Percentiles rank a stretch among this genome's conserved stretches.
These are phyloP conservation scores for Griposia aprilina DNA, from an alignment of 2,888 invertebrate genomes.

Conservation along the genomic window DNA sequence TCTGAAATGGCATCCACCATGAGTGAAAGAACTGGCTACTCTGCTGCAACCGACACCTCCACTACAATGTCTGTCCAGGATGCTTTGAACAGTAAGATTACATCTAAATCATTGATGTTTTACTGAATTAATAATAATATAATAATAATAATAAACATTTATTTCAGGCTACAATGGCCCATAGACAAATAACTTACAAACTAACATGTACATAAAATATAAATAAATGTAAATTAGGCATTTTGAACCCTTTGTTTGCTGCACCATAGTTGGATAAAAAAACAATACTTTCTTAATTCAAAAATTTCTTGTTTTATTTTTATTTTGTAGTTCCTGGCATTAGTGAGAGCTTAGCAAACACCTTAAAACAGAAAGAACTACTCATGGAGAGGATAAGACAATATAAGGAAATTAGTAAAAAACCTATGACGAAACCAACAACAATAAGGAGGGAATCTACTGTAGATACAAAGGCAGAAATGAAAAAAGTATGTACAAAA, in stretches of 20 bases:
- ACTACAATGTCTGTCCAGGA: slow-evolving; percentile 87
- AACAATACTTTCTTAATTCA: not conserved
- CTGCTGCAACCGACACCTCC: slow-evolving; percentile 85
- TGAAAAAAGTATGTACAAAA: slow-evolving; percentile 62
- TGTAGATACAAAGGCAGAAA: slow-evolving; percentile 72
- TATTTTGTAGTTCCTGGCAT: slow-evolving; percentile 85
- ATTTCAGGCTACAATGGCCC: not conserved
- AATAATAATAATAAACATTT: not conserved
- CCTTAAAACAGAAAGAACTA: slow-evolving; percentile 87
- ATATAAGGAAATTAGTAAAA: slow-evolving; percentile 88
- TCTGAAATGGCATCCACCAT: slow-evolving; percentile 87
- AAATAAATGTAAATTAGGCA: not conserved
- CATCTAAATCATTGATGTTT: not conserved
- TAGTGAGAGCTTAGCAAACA: slow-evolving; percentile 88
- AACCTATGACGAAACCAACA: slow-evolving; percentile 79
- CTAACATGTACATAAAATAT: not conserved
- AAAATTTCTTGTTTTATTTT: not conserved
- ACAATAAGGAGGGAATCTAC: slow-evolving; percentile 76
- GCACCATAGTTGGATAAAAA: not conserved
- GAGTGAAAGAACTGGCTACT: slow-evolving; percentile 86
- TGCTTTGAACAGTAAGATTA: slow-evolving; percentile 84
- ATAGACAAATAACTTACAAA: not conserved
- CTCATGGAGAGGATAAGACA: slow-evolving; percentile 88
- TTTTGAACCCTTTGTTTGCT: not conserved
- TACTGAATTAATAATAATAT: not conserved